Percentiles rank a stretch among this genome's conserved stretches.
Evolutionary conservation across 2,113 vertebrate species (phyloP).

Genomic region (Pluvianellus socialis): DNA sequence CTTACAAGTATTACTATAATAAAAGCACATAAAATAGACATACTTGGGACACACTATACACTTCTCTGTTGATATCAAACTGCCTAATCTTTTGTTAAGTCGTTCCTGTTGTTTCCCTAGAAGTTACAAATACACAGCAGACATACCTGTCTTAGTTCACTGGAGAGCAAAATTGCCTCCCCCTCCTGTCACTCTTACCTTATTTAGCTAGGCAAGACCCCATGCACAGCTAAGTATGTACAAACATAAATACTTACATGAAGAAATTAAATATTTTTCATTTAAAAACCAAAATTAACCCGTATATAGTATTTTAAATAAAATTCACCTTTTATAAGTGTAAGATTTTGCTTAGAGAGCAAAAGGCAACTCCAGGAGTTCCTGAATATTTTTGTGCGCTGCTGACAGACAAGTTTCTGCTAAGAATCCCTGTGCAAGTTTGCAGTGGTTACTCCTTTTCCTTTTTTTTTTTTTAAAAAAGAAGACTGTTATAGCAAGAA

Average conservation of each 20-base stretch:
- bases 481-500: neutral
- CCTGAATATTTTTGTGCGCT: conserved; percentile 42
- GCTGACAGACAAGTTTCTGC: conserved; percentile 27
- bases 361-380: conserved; percentile 46
- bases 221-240: neutral
- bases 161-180: neutral
- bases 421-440: conserved; percentile 20
- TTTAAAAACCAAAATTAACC: conserved; percentile 52
- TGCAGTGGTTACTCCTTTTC: neutral
- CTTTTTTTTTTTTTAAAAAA: neutral
- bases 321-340: conserved; percentile 36
- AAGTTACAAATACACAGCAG: neutral
- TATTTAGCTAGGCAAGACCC: neutral
- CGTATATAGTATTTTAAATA: conserved; percentile 54
- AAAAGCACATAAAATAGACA: neutral
- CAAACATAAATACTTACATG: conserved; percentile 27
- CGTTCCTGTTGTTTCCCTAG: neutral
- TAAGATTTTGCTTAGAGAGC: conserved; percentile 31
- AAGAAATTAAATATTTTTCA: conserved; percentile 39
- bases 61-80: neutral
- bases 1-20: neutral
- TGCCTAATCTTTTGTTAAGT: neutral
- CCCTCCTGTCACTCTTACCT: neutral
- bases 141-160: neutral
- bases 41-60: neutral